These are phyloP conservation scores for Orthosia gracilis DNA, from an alignment of 2,888 invertebrate genomes.

Conservation along the genomic window DNA sequence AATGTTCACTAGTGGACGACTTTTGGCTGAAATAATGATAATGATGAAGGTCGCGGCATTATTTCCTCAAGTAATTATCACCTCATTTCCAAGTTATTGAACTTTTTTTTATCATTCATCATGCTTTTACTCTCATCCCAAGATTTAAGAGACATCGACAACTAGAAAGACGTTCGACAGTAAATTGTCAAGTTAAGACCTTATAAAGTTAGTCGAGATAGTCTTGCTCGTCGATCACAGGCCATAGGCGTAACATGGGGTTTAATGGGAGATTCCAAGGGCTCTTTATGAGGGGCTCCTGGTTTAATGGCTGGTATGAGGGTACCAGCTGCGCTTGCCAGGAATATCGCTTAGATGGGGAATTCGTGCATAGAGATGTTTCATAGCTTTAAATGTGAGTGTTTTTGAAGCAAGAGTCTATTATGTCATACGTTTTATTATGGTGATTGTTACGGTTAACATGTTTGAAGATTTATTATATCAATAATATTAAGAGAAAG, in stretches of 20 bases:
- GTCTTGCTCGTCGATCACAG: constrained; percentile 41
- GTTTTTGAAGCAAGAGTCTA: neutral
- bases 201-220: constrained; percentile 33
- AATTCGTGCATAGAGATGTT: neutral
- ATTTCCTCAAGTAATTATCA: neutral
- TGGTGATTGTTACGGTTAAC: neutral
- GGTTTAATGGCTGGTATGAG: constrained; percentile 37
- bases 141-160: neutral
- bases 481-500: too few relatives aligned
- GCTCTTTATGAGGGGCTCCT: constrained; percentile 35
- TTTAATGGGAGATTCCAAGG: constrained; percentile 17
- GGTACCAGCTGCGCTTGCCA: constrained; percentile 33
- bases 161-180: constrained; percentile 31
- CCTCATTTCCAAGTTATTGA: neutral
- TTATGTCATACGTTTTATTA: neutral
- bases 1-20: too few relatives aligned
- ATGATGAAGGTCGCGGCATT: neutral
- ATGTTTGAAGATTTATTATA: neutral
- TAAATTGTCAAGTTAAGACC: constrained; percentile 47
- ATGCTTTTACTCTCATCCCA: too few relatives aligned
- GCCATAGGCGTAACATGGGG: constrained; percentile 26
- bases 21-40: too few relatives aligned
- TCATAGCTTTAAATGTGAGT: neutral
- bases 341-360: neutral
- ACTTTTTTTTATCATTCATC: too few relatives aligned